phyloP scores from a whole-genome alignment of 2,888 invertebrate genomes.

The Boloria selene region DNA sequence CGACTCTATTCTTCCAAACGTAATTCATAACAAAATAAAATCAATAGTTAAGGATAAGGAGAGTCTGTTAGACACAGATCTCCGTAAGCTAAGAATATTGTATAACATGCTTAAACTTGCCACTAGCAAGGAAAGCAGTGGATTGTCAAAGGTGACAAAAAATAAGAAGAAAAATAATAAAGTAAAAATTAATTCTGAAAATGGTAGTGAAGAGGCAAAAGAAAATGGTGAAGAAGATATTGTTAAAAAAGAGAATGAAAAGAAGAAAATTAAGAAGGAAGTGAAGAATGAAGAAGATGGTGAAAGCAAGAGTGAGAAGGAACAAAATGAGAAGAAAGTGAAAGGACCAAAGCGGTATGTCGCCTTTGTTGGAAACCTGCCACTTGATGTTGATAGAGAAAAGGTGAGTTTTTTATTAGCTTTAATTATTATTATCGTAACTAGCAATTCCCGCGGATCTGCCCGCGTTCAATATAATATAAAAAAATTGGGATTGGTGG shows the following conservation, averaged over 20 bases:
- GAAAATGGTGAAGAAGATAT: slow-evolving; percentile 37
- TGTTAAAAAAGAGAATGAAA: slow-evolving; percentile 31
- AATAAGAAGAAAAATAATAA: slow-evolving; percentile 19
- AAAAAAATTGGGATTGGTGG: no score
- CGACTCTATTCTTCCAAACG: slow-evolving; percentile 56
- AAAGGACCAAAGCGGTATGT: slow-evolving; percentile 74
- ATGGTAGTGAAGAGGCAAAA: slow-evolving; percentile 35
- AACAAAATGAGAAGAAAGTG: slow-evolving; percentile 44
- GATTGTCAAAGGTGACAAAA: slow-evolving; percentile 21
- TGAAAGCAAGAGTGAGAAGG: slow-evolving; percentile 13
- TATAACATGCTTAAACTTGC: slow-evolving; percentile 67
- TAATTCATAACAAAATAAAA: slow-evolving; percentile 65
- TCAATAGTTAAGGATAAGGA: slow-evolving; percentile 51
- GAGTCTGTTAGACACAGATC: slow-evolving; percentile 55
- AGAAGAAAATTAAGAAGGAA: slow-evolving; percentile 27
- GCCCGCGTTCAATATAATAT: no score
- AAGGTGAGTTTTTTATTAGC: slow-evolving; percentile 51
- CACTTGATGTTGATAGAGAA: slow-evolving; percentile 60
- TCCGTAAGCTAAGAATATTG: slow-evolving; percentile 65
- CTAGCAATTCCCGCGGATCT: neutral
- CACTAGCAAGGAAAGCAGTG: slow-evolving; percentile 32
- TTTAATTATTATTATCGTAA: slow-evolving; percentile 5
- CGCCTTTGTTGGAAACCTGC: slow-evolving; percentile 74
- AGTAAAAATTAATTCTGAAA: slow-evolving; percentile 11
- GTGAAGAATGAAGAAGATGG: slow-evolving; percentile 41